Conservation (phyloP, 2,113 vertebrate species). For the Sebastes schlegelii region DNA sequence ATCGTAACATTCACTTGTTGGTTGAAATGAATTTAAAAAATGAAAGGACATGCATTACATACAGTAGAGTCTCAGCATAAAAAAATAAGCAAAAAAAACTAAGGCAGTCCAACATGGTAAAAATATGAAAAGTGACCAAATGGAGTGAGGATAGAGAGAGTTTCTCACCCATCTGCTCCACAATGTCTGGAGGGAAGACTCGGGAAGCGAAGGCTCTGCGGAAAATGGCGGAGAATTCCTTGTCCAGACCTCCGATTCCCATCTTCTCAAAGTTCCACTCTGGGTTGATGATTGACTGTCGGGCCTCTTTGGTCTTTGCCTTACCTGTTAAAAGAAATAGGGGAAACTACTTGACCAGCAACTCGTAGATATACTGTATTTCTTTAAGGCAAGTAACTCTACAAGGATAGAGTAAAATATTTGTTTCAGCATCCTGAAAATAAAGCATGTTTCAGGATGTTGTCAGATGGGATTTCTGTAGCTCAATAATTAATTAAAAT, state of each 20-base stretch:
- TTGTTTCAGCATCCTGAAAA: neutral
- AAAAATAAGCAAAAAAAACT: neutral
- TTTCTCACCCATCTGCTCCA: conserved; percentile 96
- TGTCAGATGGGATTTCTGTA: neutral
- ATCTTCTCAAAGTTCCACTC: conserved; percentile 99
- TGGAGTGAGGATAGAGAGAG: accelerated
- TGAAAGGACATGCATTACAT: too few species aligned
- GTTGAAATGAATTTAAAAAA: neutral
- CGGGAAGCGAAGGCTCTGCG: conserved; percentile 96
- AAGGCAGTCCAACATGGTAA: neutral
- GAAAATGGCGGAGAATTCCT: conserved; percentile 97
- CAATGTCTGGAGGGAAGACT: conserved; percentile 97
- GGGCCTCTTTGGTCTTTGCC: conserved; percentile 96
- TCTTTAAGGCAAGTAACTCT: neutral
- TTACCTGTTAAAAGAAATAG: conserved; percentile 84
- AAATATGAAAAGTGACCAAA: neutral
- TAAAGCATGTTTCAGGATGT: neutral
- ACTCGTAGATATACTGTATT: neutral
- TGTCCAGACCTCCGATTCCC: conserved; percentile 98
- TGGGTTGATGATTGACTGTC: conserved; percentile 98
- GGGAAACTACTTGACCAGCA: neutral
- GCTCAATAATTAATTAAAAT: neutral
- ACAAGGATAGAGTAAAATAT: neutral
- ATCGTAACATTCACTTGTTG: neutral
- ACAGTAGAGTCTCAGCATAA: neutral